phyloP scores from a whole-genome alignment of 2,113 vertebrate genomes.

The Polypterus bichir region DNA sequence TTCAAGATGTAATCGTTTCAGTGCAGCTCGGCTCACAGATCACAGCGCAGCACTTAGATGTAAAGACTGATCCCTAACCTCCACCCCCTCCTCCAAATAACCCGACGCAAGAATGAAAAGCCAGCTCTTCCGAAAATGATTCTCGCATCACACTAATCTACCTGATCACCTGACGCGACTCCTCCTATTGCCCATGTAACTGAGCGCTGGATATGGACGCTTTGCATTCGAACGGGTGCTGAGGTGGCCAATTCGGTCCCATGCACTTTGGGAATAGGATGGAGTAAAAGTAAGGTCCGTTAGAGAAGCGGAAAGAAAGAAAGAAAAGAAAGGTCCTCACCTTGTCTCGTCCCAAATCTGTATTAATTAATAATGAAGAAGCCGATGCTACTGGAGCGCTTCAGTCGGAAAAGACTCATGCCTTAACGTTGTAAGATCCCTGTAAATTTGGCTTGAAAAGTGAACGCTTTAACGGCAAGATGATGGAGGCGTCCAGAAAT shows the following conservation, averaged over 20 bases:
- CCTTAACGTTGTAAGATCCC: conserved; percentile 23
- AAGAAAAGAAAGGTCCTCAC: conserved; percentile 17
- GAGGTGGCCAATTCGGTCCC: conserved; percentile 1
- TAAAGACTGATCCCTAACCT: too few species aligned
- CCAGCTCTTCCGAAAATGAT: too few species aligned
- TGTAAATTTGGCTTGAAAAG: conserved; percentile 31
- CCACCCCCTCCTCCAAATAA: too few species aligned
- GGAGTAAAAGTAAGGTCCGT: conserved; percentile 20
- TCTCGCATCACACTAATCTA: conserved; percentile 13
- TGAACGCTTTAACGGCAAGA: conserved; percentile 28
- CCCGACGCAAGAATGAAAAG: too few species aligned
- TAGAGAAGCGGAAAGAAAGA: conserved; percentile 7
- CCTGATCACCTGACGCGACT: conserved; percentile 38
- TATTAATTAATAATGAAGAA: conserved; percentile 56
- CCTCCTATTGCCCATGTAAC: conserved; percentile 11
- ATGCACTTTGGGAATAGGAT: conserved; percentile 5
- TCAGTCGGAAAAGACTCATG: conserved; percentile 28
- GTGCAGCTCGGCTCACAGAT: too few species aligned
- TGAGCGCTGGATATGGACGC: conserved; percentile 29
- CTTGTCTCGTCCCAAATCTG: conserved; percentile 27
- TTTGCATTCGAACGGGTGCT: conserved; percentile 21
- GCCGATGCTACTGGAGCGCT: conserved; percentile 30
- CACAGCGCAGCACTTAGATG: too few species aligned
- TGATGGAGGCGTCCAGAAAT: conserved; percentile 23
- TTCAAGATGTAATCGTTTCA: too few species aligned